phyloP scores from a whole-genome alignment of 2,113 vertebrate genomes.

The Phylloscopus trochilus region DNA sequence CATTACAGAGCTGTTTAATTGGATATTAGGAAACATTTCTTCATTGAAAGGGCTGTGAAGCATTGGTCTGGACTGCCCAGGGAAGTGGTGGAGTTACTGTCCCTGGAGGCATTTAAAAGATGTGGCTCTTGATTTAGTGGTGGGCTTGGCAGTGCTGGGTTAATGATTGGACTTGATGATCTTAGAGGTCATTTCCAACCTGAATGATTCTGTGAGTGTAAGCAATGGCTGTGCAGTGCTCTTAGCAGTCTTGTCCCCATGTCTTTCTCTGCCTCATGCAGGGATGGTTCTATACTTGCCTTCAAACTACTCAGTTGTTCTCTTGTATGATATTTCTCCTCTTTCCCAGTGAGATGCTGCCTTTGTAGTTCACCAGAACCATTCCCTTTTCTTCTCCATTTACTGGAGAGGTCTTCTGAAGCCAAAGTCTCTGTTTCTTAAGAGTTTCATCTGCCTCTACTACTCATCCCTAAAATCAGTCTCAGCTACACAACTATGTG shows the following conservation, averaged over 20 bases:
- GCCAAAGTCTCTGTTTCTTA: background rate
- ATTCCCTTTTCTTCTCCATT: background rate
- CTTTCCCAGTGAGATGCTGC: background rate
- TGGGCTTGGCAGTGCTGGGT: background rate
- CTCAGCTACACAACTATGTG: background rate
- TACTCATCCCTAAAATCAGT: background rate
- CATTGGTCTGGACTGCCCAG: accelerated
- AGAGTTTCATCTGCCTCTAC: background rate
- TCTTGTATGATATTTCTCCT: background rate
- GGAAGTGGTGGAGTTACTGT: background rate
- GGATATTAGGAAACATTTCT: background rate
- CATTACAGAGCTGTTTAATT: background rate
- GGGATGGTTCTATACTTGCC: background rate
- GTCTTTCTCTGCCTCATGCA: background rate
- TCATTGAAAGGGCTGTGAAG: background rate
- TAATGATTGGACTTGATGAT: background rate
- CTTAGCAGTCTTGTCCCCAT: background rate
- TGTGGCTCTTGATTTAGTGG: background rate
- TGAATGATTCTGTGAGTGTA: background rate
- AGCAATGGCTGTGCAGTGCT: background rate
- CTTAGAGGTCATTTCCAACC: background rate
- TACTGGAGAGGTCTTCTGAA: background rate
- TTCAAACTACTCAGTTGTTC: background rate
- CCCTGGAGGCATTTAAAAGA: background rate
- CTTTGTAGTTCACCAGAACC: background rate